Evolutionary conservation across 2,888 invertebrate species (phyloP).

Genomic region (Pelosia muscerda): DNA sequence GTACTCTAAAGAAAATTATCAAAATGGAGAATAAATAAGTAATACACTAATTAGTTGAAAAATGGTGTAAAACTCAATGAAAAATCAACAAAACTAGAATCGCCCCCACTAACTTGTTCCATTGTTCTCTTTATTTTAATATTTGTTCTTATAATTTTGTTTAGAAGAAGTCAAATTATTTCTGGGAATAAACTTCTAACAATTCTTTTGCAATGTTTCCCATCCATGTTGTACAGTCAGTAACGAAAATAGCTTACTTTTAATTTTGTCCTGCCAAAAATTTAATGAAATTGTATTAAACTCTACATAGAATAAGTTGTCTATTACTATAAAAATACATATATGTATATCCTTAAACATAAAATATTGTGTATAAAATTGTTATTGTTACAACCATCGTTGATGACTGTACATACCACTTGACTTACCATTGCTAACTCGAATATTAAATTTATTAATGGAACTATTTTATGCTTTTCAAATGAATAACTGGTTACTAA

Average conservation of each 20-base stretch:
- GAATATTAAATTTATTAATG: neutral
- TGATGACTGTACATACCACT: neutral
- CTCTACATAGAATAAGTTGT: neutral
- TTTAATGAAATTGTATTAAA: neutral
- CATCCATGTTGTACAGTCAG: neutral
- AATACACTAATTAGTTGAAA: too few species aligned
- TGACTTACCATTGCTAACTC: neutral
- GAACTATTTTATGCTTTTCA: neutral
- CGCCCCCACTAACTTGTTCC: too few species aligned
- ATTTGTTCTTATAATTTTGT: neutral
- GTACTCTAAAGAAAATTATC: neutral
- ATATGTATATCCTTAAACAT: neutral
- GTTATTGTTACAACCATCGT: neutral
- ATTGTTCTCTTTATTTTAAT: neutral
- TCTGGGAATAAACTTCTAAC: neutral
- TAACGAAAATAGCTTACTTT: neutral
- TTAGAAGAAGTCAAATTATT: neutral
- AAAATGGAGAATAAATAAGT: too few species aligned
- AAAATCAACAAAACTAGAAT: neutral
- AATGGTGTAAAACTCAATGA: neutral
- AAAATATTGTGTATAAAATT: too few species aligned
- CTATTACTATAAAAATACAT: neutral
- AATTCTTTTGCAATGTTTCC: neutral
- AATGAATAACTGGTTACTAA: neutral
- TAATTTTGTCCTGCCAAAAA: neutral